These are phyloP conservation scores for Ursus arctos DNA, from an alignment of 2,113 vertebrate species.

Conservation along the genomic window DNA sequence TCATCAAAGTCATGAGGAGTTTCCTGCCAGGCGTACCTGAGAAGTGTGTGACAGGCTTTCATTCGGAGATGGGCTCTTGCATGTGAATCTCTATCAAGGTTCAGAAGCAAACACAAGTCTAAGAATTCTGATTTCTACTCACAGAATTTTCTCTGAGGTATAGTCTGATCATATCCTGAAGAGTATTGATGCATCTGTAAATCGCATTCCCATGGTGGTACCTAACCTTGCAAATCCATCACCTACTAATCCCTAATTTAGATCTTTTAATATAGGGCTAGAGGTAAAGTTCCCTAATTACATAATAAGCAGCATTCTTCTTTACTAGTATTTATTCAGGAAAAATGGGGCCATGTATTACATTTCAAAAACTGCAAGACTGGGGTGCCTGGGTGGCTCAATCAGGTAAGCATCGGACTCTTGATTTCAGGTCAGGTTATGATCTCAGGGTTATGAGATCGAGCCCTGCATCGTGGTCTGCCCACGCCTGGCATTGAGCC, in stretches of 20 bases:
- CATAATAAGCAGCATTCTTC: conserved; percentile 1
- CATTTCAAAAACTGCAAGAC: conserved; percentile 40
- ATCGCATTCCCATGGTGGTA: neutral
- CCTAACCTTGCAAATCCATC: neutral
- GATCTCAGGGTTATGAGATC: neutral
- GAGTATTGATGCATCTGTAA: neutral
- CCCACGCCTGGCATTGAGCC: neutral
- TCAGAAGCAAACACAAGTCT: neutral
- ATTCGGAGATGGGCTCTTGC: conserved; percentile 71
- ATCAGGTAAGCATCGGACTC: neutral
- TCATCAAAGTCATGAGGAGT: neutral
- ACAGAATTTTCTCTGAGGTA: neutral
- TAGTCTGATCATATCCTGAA: neutral
- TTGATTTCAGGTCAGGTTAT: neutral
- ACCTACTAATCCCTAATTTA: neutral
- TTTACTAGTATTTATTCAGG: neutral
- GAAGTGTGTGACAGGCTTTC: conserved; percentile 25
- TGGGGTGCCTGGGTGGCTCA: neutral
- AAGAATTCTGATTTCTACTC: neutral
- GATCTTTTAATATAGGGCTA: neutral
- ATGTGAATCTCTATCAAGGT: conserved; percentile 70
- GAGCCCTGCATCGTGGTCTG: neutral
- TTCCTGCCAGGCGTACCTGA: conserved; percentile 74
- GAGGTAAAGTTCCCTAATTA: neutral
- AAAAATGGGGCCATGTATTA: neutral